phyloP scores from a whole-genome alignment of 2,113 vertebrate genomes.

The Sander vitreus region DNA sequence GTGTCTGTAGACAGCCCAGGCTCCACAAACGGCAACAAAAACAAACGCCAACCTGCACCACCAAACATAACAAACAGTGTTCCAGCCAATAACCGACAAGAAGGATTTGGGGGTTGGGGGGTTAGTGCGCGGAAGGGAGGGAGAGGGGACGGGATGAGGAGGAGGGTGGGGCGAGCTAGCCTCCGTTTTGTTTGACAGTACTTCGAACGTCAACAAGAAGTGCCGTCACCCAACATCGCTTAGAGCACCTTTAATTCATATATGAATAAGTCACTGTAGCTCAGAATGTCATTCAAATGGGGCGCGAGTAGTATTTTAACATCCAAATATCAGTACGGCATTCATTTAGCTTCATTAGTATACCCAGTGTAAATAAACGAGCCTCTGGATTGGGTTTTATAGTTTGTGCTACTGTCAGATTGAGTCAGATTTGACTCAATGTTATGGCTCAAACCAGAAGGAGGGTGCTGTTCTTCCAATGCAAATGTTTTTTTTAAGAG shows the following conservation, averaged over 20 bases:
- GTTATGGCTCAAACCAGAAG: neutral
- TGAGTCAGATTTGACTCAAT: neutral
- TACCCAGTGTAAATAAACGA: constrained; percentile 2
- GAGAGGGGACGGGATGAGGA: too few species aligned
- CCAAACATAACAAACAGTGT: too few species aligned
- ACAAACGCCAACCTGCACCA: too few species aligned
- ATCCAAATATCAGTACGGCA: neutral
- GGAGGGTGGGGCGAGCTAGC: too few species aligned
- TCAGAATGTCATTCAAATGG: constrained; percentile 4
- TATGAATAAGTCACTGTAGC: neutral
- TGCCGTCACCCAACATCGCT: too few species aligned
- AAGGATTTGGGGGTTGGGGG: too few species aligned
- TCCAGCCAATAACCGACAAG: too few species aligned
- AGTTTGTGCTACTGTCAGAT: neutral
- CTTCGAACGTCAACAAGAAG: too few species aligned
- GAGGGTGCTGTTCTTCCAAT: neutral
- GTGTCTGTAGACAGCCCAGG: too few species aligned
- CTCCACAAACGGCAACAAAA: too few species aligned
- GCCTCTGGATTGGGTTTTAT: neutral
- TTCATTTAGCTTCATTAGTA: neutral
- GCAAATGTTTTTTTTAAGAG: neutral
- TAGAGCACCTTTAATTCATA: neutral
- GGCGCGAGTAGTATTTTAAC: neutral
- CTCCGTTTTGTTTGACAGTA: too few species aligned
- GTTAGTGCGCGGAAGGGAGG: too few species aligned